A percentile compares a stretch with the other conserved stretches of the same genome.
phyloP scores from a whole-genome alignment of 2,113 vertebrate species.

The Rattus norvegicus region DNA sequence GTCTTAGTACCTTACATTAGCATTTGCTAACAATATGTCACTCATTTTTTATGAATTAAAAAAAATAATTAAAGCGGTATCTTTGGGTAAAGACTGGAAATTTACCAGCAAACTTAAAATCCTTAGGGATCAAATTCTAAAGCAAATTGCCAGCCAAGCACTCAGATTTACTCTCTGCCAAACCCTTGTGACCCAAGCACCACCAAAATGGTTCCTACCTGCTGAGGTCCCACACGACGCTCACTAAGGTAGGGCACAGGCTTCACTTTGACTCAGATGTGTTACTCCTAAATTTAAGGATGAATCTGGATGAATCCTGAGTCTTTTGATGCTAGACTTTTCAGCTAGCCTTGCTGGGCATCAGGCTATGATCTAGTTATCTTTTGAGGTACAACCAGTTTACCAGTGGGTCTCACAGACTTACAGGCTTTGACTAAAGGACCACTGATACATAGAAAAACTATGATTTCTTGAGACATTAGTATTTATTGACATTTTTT shows the following conservation, averaged over 20 bases:
- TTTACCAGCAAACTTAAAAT: conserved; percentile 55
- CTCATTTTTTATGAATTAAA: background rate
- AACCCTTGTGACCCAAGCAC: background rate
- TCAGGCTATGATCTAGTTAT: background rate
- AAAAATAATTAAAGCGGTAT: conserved; percentile 34
- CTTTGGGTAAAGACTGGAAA: conserved; percentile 62
- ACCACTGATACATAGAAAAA: conserved; percentile 8
- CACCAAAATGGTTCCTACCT: background rate
- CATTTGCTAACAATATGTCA: background rate
- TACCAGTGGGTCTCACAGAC: background rate
- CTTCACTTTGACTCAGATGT: conserved; percentile 51
- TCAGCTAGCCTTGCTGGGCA: background rate
- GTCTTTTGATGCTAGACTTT: background rate
- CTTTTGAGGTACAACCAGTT: background rate
- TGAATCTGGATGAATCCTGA: conserved; percentile 33
- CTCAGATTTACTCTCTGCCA: background rate
- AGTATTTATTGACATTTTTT: conserved; percentile 38
- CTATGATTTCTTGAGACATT: background rate
- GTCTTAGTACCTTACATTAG: background rate
- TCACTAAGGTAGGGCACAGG: background rate
- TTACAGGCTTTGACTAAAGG: background rate
- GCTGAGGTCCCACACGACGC: background rate
- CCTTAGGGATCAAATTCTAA: conserved; percentile 49
- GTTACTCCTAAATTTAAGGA: background rate
- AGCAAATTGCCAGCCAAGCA: conserved; percentile 1